A percentile compares a stretch with the other conserved stretches of the same genome.
phyloP scores from a whole-genome alignment of 2,888 invertebrate genomes.

The Folsomia candida region DNA sequence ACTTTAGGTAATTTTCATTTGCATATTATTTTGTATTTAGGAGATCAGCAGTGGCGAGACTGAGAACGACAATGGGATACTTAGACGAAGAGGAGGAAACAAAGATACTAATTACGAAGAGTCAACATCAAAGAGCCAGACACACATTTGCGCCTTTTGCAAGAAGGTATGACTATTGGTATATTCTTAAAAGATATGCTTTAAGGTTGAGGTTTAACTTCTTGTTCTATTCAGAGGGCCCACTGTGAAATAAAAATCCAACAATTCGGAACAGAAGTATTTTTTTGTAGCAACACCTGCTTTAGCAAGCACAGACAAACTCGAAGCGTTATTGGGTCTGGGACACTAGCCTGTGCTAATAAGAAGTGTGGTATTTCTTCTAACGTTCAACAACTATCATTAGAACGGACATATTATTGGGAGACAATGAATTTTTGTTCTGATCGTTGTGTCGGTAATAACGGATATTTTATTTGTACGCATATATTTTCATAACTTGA shows the following conservation, averaged over 20 bases:
- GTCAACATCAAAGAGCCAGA: too few species aligned
- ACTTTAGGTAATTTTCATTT: too few species aligned
- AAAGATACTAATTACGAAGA: too few species aligned
- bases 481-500: too few species aligned
- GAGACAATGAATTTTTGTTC: conserved; percentile 93
- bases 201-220: neutral
- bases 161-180: too few species aligned
- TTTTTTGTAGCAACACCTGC: conserved; percentile 44
- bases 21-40: too few species aligned
- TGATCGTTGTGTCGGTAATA: conserved; percentile 77
- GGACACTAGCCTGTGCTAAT: conserved; percentile 37
- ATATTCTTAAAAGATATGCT: too few species aligned
- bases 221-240: conserved; percentile 22
- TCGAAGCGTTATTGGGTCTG: conserved; percentile 39
- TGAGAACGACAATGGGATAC: too few species aligned
- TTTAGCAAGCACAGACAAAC: conserved; percentile 45
- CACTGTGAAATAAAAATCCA: conserved; percentile 34
- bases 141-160: too few species aligned
- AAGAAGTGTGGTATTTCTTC: conserved; percentile 40
- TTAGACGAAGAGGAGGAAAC: too few species aligned
- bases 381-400: conserved; percentile 1
- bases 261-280: conserved; percentile 43
- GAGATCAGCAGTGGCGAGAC: too few species aligned
- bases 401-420: conserved; percentile 60
- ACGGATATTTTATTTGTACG: too few species aligned